Evolutionary conservation across 2,113 vertebrate genomes (phyloP), one percentile per base, ranked within the genome.

Genomic region (Gracilinanus agilis): DNA sequence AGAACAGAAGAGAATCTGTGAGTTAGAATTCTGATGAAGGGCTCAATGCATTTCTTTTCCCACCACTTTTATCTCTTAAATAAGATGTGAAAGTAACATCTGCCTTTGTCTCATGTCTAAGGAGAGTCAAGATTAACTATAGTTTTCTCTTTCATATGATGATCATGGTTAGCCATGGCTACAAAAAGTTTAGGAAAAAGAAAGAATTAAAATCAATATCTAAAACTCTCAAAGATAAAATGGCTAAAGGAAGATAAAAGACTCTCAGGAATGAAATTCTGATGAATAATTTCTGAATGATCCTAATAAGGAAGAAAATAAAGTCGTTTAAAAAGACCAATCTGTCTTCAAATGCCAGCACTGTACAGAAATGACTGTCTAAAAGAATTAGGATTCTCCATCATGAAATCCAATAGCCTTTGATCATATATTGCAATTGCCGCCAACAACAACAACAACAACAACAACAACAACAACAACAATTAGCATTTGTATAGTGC

Each of bases 101-200:
- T 67, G 92, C 13, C n/a, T 83, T 13, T 9, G 61, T 24, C 23
- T 95, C 53, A 9, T 53, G 53, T 24, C 0, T 34, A 44, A 90
- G 89, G 7, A 88, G 24, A 7, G 34, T 11, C 16, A 12, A 25
- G 44, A 44, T 25, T 40, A 13, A 0, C 3, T n/a, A 3, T 2
- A 88, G 93, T 55, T 94, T 75, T 19, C 61, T 83, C 21, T 95
- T 96, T 95, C 90, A 55, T 96, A 54, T 49, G 88, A 89, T 89
- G 91, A 67, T 53, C 53, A 75, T n/a, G 13, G 34, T 75, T 75
- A 75, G 16, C 61, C 34, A 75, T n/a, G 61, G 61, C n/a, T 75
- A 75, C 61, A 75, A 7, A 75, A 83, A 21, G 19, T 23, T 40
- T 21, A 23, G n/a, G n/a, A 23, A 83, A 55, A 75, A 75, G 61